Percentiles rank a stretch among this genome's conserved stretches.
These are phyloP conservation scores for Tinea pellionella DNA, from an alignment of 2,888 invertebrate genomes.

Conservation along the genomic window DNA sequence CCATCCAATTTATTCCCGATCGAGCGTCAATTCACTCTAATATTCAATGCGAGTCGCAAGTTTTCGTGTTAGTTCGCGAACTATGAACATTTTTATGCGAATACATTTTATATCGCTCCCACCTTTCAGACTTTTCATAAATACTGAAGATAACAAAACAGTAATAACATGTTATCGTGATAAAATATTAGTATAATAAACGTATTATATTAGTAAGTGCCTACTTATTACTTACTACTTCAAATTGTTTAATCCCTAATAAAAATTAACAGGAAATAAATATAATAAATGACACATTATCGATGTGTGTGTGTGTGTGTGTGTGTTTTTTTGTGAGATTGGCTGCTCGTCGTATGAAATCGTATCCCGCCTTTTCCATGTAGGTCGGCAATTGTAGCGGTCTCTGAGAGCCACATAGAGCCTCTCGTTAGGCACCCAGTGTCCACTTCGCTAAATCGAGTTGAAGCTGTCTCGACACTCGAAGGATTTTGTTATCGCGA, in stretches of 20 bases:
- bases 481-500: conserved; percentile 1
- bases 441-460: conserved; percentile 43
- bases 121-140: background rate
- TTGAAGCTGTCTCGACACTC: conserved; percentile 19
- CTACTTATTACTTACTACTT: no score
- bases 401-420: conserved; percentile 19
- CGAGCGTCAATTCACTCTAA: background rate
- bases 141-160: background rate
- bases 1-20: conserved; percentile 1
- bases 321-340: background rate
- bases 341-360: conserved; percentile 17
- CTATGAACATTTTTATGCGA: background rate
- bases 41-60: background rate
- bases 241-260: no score
- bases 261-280: no score
- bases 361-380: conserved; percentile 47
- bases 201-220: no score
- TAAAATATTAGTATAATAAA: background rate
- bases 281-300: no score
- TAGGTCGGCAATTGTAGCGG: conserved; percentile 30
- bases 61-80: background rate
- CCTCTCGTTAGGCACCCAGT: conserved; percentile 33
- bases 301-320: background rate
- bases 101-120: background rate
- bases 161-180: background rate